These are phyloP conservation scores for Trichechus manatus DNA, from an alignment of 2,113 vertebrate genomes.

Conservation along the genomic window DNA sequence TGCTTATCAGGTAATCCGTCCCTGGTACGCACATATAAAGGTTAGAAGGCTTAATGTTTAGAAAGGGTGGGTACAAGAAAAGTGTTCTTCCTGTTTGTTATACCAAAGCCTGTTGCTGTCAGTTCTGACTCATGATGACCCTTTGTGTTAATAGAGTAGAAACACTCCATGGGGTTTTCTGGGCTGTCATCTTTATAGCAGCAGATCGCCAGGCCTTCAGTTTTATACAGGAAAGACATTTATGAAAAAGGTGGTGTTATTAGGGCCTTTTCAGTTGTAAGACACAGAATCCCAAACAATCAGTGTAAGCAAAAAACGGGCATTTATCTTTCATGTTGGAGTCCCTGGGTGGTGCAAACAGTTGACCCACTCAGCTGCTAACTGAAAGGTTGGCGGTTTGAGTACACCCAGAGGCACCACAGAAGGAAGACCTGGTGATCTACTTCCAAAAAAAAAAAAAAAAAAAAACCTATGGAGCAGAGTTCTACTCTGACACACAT, in stretches of 20 bases:
- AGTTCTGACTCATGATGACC: no score
- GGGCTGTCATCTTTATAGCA: neutral
- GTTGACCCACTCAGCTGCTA: neutral
- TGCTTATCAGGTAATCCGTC: no score
- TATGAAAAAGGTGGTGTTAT: neutral
- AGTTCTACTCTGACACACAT: neutral
- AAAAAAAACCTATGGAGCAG: neutral
- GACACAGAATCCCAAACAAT: slow-evolving; percentile 22
- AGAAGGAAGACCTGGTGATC: neutral
- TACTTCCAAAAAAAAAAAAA: neutral
- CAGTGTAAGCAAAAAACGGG: neutral
- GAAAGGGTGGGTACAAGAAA: neutral
- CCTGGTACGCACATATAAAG: neutral
- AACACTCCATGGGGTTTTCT: neutral
- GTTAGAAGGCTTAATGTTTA: neutral
- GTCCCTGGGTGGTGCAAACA: neutral
- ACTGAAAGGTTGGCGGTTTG: neutral
- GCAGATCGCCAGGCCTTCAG: neutral
- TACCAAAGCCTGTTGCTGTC: no score
- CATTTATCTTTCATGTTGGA: neutral
- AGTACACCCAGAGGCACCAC: neutral
- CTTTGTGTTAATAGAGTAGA: no score
- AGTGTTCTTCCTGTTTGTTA: neutral
- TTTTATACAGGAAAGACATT: neutral
- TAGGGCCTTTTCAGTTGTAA: neutral